Evolutionary conservation across 2,888 invertebrate species (phyloP), one percentile per base, ranked within the genome.

Genomic region (Petrophora chlorosata): DNA sequence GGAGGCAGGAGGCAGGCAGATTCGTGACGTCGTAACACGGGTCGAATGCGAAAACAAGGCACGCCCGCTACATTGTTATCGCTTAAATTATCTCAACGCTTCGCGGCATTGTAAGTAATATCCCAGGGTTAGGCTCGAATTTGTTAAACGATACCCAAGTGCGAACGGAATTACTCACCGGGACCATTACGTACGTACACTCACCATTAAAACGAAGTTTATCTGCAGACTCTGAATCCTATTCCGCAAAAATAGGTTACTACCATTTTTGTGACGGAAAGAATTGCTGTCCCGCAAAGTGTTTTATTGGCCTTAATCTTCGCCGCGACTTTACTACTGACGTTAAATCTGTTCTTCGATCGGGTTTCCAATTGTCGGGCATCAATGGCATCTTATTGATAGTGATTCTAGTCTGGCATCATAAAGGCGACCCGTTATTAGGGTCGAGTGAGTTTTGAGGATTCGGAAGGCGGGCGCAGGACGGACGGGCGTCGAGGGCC

Each of bases 31-130:
- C 60, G 65, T 70, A 68, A 75, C 73, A 70, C 46, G 70, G 70
- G 70, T 70, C 62, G 67, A 71, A 70, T 71, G 58, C 63, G 65
- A 66, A 67, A 73, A 73, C 71, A 70, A 67, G 59, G 53, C 64
- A 61, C 65, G 66, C 61, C 53, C 62, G 52, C 63, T 69, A 63
- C 57, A 53, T 64, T 72, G 65, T 70, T 76, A 74, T 77, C 73
- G 65, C 55, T 62, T 59, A 63, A 72, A 74, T 76, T 73, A 73
- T 76, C 69, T 64, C 51, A 59, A 57, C 55, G 60, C 59, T 63
- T 48, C 52, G 50, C 56, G 48, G 41, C 43, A 54, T 59, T 57
- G 59, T 53, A 50, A 49, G 61, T 62, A 52, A 65, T 41, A 63
- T 57, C 61, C 59, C 52, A 51, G 50, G 52, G 47, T 53, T 52